Evolutionary conservation across 2,113 vertebrate genomes (phyloP), one percentile per base, ranked within the genome.

Genomic region (Mola mola): DNA sequence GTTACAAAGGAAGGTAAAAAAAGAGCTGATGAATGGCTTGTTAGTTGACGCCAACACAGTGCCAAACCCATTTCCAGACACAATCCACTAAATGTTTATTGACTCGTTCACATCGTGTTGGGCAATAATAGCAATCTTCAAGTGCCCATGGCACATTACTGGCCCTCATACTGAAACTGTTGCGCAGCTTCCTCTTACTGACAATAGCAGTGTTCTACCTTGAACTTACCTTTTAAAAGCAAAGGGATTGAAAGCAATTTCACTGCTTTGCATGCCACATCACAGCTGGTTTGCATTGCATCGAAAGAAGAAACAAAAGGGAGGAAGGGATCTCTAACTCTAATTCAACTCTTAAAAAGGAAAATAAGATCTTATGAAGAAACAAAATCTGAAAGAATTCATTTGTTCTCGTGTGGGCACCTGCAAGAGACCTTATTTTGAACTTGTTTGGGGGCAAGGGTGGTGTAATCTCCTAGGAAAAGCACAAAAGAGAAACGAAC

Each of bases 401-500:
- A 16, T 47, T 15, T 24, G 2, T 46, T 10, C 31, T 25, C 29
- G 7, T 24, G 6, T 2, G 11, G 15, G 24, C 6, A 24, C 17
- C 20, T 44, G n/a, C 13, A 48, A 42, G n/a, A 15, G 31, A 19
- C 3, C 31, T 0, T 17, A n/a, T n/a, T n/a, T n/a, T n/a, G n/a
- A n/a, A n/a, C n/a, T n/a, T n/a, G n/a, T n/a, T n/a, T n/a, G n/a
- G n/a, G 41, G 1, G 11, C 10, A 33, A 41, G 51, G 31, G 9
- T 34, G 20, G 36, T 40, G 47, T 47, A 24, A 64, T 58, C 51
- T 25, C 15, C 21, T 11, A 12, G 21, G 47, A 49, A 48, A 63
- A 31, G 28, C 46, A 76, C 68, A 79, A 76, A 73, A 36, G 31
- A 61, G 31, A 64, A 19, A 31, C 69, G 44, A 52, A 75, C 89